Percentiles rank a stretch among this genome's conserved stretches.
Evolutionary conservation across 2,797 vertebrate genomes (phyloP).

Genomic region (Okamejei kenojei): DNA sequence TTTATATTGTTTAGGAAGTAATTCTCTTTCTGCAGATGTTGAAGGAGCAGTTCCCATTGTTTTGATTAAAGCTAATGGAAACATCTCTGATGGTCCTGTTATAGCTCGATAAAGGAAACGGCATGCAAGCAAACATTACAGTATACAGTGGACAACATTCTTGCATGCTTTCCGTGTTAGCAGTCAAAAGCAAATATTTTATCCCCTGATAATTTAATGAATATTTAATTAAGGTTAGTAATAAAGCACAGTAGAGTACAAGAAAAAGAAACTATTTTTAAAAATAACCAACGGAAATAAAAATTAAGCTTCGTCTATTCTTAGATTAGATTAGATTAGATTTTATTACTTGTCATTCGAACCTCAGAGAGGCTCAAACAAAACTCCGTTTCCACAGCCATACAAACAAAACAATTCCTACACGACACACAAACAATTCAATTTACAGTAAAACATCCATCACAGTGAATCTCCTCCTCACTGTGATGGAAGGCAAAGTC

Average conservation of each 20-base stretch:
- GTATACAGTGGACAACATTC: no score
- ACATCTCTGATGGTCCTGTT: neutral
- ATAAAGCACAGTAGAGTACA: neutral
- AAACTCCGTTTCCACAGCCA: no score
- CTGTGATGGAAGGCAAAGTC: no score
- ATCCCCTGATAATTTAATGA: neutral
- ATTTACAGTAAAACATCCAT: no score
- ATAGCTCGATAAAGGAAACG: neutral
- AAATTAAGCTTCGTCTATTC: neutral
- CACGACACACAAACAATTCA: no score
- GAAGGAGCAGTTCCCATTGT: neutral
- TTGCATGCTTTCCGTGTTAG: neutral
- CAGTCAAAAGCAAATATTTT: no score
- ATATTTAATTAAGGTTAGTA: neutral
- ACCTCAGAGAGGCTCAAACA: no score
- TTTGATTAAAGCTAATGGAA: neutral
- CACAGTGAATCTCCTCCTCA: no score
- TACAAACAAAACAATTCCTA: no score
- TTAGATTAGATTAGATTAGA: no score
- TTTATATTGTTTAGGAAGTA: neutral
- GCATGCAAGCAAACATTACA: neutral
- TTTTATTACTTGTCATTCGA: no score
- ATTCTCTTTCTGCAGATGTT: neutral
- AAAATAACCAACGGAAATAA: neutral
- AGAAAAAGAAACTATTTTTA: neutral